phyloP scores from a whole-genome alignment of 92 coral and sea anemone species.

The Pocillopora meandrina region DNA sequence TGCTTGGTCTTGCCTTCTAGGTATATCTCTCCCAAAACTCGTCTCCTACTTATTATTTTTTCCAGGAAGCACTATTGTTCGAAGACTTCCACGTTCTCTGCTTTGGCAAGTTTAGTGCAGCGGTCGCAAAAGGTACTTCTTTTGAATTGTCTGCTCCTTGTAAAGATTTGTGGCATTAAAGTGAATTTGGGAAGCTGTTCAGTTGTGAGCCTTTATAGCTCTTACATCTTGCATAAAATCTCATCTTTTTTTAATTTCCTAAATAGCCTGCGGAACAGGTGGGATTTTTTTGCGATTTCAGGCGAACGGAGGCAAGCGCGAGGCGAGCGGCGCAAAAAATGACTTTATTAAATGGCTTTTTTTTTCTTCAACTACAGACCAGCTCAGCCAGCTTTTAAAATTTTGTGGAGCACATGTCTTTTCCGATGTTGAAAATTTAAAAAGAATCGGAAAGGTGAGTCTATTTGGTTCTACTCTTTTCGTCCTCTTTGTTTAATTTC shows the following conservation, averaged over 20 bases:
- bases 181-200: neutral
- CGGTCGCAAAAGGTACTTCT: constrained; percentile 67
- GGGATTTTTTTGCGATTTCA: neutral
- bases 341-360: neutral
- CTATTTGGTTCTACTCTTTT: too few relatives aligned
- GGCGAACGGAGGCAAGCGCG: neutral
- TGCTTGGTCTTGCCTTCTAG: neutral
- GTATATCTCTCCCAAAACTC: neutral
- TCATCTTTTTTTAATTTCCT: neutral
- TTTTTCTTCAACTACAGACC: neutral
- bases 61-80: constrained; percentile 59
- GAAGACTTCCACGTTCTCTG: constrained; percentile 60
- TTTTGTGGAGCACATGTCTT: constrained; percentile 69
- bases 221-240: neutral
- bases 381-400: constrained; percentile 63
- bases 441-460: constrained; percentile 9
- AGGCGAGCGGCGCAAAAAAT: neutral
- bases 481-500: too few relatives aligned
- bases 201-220: neutral
- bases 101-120: constrained; percentile 63
- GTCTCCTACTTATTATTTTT: neutral
- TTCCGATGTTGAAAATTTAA: neutral
- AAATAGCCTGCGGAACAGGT: too few relatives aligned
- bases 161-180: neutral
- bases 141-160: too few relatives aligned